A percentile compares a stretch with the other conserved stretches of the same genome.
phyloP scores from a whole-genome alignment of 2,888 invertebrate species.

The Cephus rjabovi region DNA sequence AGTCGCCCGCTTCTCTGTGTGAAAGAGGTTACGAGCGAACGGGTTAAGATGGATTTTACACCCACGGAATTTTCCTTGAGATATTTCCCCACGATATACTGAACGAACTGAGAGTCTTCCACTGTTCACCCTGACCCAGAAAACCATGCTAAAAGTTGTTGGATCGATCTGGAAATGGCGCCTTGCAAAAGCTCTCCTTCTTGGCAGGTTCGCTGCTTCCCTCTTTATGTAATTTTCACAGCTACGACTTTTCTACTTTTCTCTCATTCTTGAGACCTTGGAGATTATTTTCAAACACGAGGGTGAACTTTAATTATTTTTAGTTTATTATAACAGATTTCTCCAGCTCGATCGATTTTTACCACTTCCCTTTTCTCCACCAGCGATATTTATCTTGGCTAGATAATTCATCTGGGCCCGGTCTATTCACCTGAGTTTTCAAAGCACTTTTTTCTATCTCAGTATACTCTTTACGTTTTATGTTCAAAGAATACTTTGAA shows the following conservation, averaged over 20 bases:
- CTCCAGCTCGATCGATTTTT: background rate
- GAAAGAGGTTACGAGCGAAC: background rate
- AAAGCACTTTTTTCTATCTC: background rate
- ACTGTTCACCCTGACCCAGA: background rate
- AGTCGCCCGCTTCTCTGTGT: background rate
- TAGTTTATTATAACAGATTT: background rate
- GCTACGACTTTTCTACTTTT: background rate
- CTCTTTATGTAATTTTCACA: background rate
- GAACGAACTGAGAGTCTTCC: background rate
- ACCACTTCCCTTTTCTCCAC: background rate
- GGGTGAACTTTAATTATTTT: background rate
- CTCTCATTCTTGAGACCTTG: background rate
- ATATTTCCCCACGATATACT: background rate
- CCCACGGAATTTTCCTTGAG: background rate
- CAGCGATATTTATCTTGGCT: background rate
- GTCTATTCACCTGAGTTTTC: background rate
- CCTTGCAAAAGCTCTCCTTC: background rate
- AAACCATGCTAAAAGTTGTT: background rate
- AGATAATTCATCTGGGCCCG: background rate
- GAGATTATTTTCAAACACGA: background rate
- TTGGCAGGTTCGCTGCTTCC: background rate
- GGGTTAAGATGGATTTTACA: background rate
- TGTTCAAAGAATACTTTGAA: background rate
- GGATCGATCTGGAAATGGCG: background rate
- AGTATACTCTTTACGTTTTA: background rate